phyloP scores from a whole-genome alignment of 2,888 invertebrate species.

The Neria commutata region DNA sequence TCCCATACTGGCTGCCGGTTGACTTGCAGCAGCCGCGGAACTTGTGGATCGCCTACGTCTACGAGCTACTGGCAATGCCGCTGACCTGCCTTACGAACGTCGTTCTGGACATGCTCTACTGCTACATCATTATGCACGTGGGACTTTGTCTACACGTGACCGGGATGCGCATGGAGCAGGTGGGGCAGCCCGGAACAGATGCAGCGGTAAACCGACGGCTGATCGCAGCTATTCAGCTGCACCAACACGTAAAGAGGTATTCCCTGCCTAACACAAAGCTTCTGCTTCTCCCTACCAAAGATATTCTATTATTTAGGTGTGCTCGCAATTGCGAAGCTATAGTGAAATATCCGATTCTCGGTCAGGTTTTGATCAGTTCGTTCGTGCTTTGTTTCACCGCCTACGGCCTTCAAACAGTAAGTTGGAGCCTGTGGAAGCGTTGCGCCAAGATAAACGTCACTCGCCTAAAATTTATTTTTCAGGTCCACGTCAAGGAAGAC shows the following conservation, averaged over 20 bases:
- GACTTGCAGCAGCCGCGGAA: conserved; percentile 21
- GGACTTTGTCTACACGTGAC: conserved; percentile 32
- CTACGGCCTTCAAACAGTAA: conserved; percentile 34
- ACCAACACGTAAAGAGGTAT: conserved; percentile 26
- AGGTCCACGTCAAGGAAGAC: conserved; percentile 21
- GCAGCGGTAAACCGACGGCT: conserved; percentile 13
- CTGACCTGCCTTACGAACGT: conserved; percentile 28
- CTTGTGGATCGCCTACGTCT: conserved; percentile 31
- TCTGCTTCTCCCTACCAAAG: background rate
- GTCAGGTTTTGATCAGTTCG: conserved; percentile 34
- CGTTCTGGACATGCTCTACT: conserved; percentile 30
- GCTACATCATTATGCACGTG: conserved; percentile 36
- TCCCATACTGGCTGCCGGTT: conserved; percentile 36
- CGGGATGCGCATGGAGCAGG: conserved; percentile 30
- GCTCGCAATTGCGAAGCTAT: conserved; percentile 22
- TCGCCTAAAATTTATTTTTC: background rate
- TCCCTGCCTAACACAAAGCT: no score
- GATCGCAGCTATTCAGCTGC: conserved; percentile 27
- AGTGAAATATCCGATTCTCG: conserved; percentile 30
- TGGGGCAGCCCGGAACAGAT: conserved; percentile 6
- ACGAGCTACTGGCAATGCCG: conserved; percentile 22
- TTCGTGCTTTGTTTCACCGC: conserved; percentile 34
- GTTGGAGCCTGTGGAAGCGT: background rate
- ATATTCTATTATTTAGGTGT: conserved; percentile 13
- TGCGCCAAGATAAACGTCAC: background rate